Evolutionary conservation across 2,888 invertebrate genomes (phyloP), one percentile per base, ranked within the genome.

Genomic region (Horisme vitalbata): DNA sequence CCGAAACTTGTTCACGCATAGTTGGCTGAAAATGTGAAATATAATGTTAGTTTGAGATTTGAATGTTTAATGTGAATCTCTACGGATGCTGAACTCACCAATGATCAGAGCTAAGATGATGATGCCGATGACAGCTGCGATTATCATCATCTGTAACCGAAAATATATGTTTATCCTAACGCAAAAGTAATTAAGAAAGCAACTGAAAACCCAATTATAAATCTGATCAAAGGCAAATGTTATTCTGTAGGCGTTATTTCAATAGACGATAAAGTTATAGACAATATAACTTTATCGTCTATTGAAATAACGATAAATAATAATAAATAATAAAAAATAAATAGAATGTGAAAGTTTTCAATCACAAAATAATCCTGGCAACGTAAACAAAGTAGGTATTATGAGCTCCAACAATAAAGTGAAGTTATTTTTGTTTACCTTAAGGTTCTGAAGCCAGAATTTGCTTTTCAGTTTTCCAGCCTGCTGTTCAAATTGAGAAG

Each of bases 361-460:
- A 15, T 15, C 3, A 15, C 3, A 15, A 3, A 5, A 15, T 4
- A 15, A 3, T 5, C 5, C 5, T 5, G 5, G 5, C 15, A 15
- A 15, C 3, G 15, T 15, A 15, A 5, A 15, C 15, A 15, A 15
- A 15, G 15, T 15, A 3, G 3, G 15, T 15, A 15, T 4, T 4
- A 15, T 15, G 3, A 15, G 5, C 15, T 18, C 18, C 18, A 18
- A 18, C 6, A 4, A 5, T 1, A 18, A 18, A 18, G 6, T 5
- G 6, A 18, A 18, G 1, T 2, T 5, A 18, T 8, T 21, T n/a
- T n/a, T n/a, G n/a, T n/a, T 6, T 79, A 94, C 94, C 93, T 98
- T 98, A 83, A 98, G 91, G 90, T 99, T 98, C 90, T 98, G 97
- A 93, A 97, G 95, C 98, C 98, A 99, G 83, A 96, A 98, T 91